These are phyloP conservation scores for Mystacides longicornis DNA, from an alignment of 2,888 invertebrate genomes.

Conservation along the genomic window DNA sequence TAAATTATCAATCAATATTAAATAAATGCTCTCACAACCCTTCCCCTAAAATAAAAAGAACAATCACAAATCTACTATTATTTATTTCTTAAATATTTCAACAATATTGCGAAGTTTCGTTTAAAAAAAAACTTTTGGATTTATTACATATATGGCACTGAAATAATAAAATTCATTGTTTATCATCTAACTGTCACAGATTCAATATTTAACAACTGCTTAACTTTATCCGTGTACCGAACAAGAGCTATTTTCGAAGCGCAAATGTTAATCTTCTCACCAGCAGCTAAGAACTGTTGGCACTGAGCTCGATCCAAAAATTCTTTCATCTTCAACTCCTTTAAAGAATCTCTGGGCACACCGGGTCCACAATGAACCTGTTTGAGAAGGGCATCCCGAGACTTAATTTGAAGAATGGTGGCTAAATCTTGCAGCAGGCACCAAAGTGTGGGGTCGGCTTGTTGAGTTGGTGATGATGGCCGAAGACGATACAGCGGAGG, in stretches of 20 bases:
- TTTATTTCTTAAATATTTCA: too few species aligned
- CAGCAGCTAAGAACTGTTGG: constrained; percentile 68
- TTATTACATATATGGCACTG: too few species aligned
- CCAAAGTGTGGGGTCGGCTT: constrained; percentile 59
- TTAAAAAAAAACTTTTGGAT: too few species aligned
- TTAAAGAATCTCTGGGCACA: constrained; percentile 44
- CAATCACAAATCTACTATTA: too few species aligned
- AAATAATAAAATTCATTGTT: constrained; percentile 21
- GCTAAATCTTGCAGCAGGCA: constrained; percentile 74
- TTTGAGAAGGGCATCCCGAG: constrained; percentile 69
- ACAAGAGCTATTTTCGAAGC: constrained; percentile 76
- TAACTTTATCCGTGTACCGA: constrained; percentile 76
- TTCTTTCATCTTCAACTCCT: constrained; percentile 71
- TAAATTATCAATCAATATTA: too few species aligned
- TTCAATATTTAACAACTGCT: constrained; percentile 74
- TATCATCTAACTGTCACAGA: constrained; percentile 63
- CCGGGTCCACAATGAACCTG: constrained; percentile 60
- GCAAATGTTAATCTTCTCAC: constrained; percentile 71
- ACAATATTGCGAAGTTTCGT: too few species aligned
- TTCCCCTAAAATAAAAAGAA: too few species aligned
- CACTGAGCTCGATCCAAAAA: constrained; percentile 75
- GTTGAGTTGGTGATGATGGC: constrained; percentile 50
- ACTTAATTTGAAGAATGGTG: constrained; percentile 69
- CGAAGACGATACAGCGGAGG: constrained; percentile 73
- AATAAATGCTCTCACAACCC: too few species aligned